Evolutionary conservation across 64 coral and sea anemone species (phyloP).

Genomic region (Montipora capricornis): DNA sequence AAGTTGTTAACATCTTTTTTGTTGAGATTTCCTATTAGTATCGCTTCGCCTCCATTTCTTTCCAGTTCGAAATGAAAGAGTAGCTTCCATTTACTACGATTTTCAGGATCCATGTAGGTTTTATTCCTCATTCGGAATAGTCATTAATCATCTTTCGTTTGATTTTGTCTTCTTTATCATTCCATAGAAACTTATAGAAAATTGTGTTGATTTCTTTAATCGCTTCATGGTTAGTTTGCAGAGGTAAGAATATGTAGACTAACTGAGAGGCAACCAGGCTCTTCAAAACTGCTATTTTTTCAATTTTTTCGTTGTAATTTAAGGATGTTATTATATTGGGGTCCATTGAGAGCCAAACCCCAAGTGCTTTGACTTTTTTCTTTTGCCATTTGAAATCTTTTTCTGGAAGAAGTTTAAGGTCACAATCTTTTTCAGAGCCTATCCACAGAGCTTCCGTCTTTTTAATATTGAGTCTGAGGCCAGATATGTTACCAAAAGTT

Average conservation of each 20-base stretch:
- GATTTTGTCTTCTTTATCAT: constrained; percentile 25
- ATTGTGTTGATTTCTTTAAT: background rate
- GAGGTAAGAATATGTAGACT: constrained; percentile 27
- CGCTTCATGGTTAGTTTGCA: constrained; percentile 19
- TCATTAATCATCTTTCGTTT: constrained; percentile 24
- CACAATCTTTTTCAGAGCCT: no score
- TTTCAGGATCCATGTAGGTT: background rate
- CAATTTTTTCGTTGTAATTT: background rate
- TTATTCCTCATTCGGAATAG: no score
- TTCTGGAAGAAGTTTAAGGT: background rate
- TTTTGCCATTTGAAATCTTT: background rate
- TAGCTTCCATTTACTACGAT: constrained; percentile 27
- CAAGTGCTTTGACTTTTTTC: no score
- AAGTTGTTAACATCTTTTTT: constrained; percentile 47
- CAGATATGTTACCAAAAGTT: no score
- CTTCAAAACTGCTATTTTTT: constrained; percentile 39
- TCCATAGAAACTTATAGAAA: constrained; percentile 18
- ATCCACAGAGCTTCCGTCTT: background rate
- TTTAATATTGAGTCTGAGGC: background rate
- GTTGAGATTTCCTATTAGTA: background rate
- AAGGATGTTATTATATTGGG: no score
- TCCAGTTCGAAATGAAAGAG: constrained; percentile 6
- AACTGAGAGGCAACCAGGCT: constrained; percentile 35
- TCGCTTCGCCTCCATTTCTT: background rate
- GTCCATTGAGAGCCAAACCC: no score